A percentile compares a stretch with the other conserved stretches of the same genome.
These are phyloP conservation scores for Chalcosyrphus nemorum DNA, from an alignment of 2,888 invertebrate genomes.

Conservation along the genomic window DNA sequence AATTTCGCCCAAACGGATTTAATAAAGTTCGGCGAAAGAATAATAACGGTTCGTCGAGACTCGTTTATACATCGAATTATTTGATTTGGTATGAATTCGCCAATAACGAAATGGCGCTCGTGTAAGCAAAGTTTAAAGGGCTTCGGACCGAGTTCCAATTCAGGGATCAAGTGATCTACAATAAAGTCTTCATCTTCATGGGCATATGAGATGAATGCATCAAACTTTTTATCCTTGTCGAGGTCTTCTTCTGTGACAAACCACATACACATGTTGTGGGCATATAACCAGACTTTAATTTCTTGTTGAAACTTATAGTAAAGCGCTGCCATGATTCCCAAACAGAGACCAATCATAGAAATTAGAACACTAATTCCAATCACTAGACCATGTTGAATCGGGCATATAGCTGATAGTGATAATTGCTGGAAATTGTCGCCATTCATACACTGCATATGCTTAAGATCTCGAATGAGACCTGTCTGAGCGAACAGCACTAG, in stretches of 20 bases:
- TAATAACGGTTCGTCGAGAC: slow-evolving; percentile 87
- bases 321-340: slow-evolving; percentile 82
- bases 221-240: slow-evolving; percentile 86
- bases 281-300: slow-evolving; percentile 87
- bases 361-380: slow-evolving; percentile 81
- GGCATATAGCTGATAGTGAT: slow-evolving; percentile 82
- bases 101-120: slow-evolving; percentile 88
- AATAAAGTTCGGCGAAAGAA: slow-evolving; percentile 88
- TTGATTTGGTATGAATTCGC: slow-evolving; percentile 88
- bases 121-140: slow-evolving; percentile 89
- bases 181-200: slow-evolving; percentile 89
- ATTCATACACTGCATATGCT: slow-evolving; percentile 77
- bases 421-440: slow-evolving; percentile 74
- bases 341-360: slow-evolving; percentile 82
- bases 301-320: slow-evolving; percentile 85
- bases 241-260: slow-evolving; percentile 87
- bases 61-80: slow-evolving; percentile 88
- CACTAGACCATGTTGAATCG: slow-evolving; percentile 78
- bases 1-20: slow-evolving; percentile 89
- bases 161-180: slow-evolving; percentile 85
- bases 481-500: slow-evolving; percentile 84
- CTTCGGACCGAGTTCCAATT: slow-evolving; percentile 85
- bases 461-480: slow-evolving; percentile 79
- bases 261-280: slow-evolving; percentile 85
- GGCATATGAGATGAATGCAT: slow-evolving; percentile 92